A percentile compares a stretch with the other conserved stretches of the same genome.
Conservation (phyloP, 2,797 vertebrate genomes). For the Pseudochromis fuscus region DNA sequence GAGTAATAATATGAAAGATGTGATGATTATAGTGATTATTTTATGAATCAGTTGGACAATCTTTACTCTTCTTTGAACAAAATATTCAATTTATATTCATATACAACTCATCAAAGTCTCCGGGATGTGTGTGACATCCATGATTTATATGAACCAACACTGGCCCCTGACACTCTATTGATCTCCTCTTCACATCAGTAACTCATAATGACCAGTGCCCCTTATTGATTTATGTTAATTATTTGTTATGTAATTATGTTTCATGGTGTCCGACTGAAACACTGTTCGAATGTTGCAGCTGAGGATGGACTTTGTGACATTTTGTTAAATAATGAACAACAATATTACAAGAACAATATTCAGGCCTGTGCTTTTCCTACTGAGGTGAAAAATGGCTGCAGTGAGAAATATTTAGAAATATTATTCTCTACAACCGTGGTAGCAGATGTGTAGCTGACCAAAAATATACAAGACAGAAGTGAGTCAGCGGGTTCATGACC, state of each 20-base stretch:
- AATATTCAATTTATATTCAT: too few species aligned
- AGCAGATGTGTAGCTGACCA: constrained; percentile 8
- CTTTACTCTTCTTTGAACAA: too few species aligned
- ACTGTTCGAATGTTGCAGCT: not conserved
- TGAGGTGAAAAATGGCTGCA: not conserved
- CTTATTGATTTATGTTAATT: not conserved
- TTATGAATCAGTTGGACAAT: too few species aligned
- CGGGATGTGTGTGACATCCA: not conserved
- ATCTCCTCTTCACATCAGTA: not conserved
- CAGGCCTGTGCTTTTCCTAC: constrained; percentile 1
- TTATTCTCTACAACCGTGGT: constrained; percentile 1
- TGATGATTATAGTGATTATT: too few species aligned
- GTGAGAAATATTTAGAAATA: not conserved
- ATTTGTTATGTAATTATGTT: not conserved
- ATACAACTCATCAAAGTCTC: too few species aligned
- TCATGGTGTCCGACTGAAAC: not conserved
- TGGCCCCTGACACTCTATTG: not conserved
- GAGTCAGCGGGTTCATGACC: constrained; percentile 20
- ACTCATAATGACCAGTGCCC: not conserved
- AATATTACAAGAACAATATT: not conserved
- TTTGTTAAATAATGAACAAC: not conserved
- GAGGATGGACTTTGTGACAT: not conserved
- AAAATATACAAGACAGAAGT: constrained; percentile 16
- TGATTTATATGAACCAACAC: not conserved
- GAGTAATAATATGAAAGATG: too few species aligned